Evolutionary conservation across 2,113 vertebrate genomes (phyloP).

Genomic region (Forbesichthys agassizii): DNA sequence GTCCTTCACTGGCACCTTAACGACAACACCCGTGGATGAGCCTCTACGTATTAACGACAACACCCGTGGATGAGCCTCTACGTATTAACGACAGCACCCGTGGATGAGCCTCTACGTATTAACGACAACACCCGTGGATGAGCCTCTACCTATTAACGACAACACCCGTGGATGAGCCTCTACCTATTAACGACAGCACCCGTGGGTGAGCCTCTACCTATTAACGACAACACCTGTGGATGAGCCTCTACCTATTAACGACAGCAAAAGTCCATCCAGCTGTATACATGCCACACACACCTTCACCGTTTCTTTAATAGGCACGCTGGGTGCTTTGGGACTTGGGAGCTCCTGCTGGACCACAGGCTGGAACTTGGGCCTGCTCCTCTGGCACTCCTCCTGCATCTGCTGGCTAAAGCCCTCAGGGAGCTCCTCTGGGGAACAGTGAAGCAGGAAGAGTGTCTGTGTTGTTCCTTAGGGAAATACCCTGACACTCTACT

Average conservation of each 20-base stretch:
- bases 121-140: too few species aligned
- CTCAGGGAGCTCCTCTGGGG: slow-evolving; percentile 89
- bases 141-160: slow-evolving; percentile 16
- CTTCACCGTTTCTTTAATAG: slow-evolving; percentile 66
- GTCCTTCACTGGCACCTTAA: slow-evolving; percentile 65
- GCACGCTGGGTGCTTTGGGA: slow-evolving; percentile 53
- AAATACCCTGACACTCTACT: too few species aligned
- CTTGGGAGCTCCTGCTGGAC: slow-evolving; percentile 39
- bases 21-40: slow-evolving; percentile 7
- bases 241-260: background rate
- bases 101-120: background rate
- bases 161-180: too few species aligned
- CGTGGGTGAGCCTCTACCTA: too few species aligned
- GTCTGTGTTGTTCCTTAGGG: background rate
- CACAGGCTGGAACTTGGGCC: slow-evolving; percentile 81
- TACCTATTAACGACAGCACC: too few species aligned
- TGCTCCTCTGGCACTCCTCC: slow-evolving; percentile 85
- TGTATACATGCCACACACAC: slow-evolving; percentile 60
- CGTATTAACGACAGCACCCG: background rate
- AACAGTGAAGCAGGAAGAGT: background rate
- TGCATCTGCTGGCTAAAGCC: slow-evolving; percentile 95
- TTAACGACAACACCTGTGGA: slow-evolving; percentile 29
- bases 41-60: background rate
- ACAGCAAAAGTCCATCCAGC: background rate
- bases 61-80: background rate